These are phyloP conservation scores for Acleris emargana DNA, from an alignment of 2,888 invertebrate species.

Conservation along the genomic window DNA sequence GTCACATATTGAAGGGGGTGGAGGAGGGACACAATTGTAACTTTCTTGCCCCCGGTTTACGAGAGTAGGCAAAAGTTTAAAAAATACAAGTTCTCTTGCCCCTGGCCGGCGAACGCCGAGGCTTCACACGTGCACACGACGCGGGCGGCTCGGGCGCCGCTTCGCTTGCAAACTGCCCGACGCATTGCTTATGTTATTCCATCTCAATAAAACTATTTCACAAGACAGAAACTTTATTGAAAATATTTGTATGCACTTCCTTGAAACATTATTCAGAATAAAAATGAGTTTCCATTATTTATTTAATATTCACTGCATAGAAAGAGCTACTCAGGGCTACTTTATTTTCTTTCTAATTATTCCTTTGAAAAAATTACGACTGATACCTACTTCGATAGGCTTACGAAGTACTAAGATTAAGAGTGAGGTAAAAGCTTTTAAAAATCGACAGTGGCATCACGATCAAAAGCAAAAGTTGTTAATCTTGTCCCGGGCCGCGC, in stretches of 20 bases:
- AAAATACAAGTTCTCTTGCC: conserved; percentile 78
- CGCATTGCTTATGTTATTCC: conserved; percentile 38
- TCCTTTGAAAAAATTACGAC: conserved; percentile 49
- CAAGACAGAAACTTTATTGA: conserved; percentile 13
- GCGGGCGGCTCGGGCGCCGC: conserved; percentile 39
- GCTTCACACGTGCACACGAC: conserved; percentile 40
- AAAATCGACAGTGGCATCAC: conserved; percentile 71
- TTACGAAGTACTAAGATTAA: conserved; percentile 49
- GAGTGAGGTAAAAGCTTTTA: conserved; percentile 62
- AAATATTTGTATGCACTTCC: conserved; percentile 61
- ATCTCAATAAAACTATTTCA: conserved; percentile 31
- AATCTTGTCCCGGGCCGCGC: conserved; percentile 71
- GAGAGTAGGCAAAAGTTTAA: conserved; percentile 78
- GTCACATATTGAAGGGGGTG: conserved; percentile 83
- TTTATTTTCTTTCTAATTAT: conserved; percentile 36
- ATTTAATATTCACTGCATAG: conserved; percentile 66
- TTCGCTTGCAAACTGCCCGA: conserved; percentile 44
- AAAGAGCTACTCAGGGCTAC: conserved; percentile 52
- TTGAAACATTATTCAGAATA: conserved; percentile 68
- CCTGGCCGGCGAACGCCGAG: conserved; percentile 46
- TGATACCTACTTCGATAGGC: conserved; percentile 39
- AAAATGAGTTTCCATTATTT: conserved; percentile 73
- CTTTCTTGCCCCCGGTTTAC: conserved; percentile 75
- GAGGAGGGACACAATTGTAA: conserved; percentile 82
- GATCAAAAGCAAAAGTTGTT: conserved; percentile 76